Conservation (phyloP, 2,797 vertebrate species). For the Hippopotamyrus pictus region DNA sequence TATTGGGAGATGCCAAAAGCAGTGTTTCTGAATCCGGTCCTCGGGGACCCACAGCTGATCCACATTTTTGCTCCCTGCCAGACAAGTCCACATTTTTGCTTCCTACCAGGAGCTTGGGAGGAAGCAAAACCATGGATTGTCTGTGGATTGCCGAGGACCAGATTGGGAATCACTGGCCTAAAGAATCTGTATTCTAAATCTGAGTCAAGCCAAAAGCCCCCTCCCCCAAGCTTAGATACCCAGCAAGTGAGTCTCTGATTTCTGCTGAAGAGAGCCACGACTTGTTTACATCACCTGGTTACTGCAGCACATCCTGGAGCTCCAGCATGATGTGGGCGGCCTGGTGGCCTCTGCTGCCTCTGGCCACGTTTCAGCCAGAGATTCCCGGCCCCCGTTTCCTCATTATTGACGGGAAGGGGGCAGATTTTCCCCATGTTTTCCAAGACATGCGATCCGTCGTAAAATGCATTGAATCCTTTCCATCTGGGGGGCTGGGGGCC, state of each 20-base stretch:
- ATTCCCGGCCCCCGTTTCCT: slow-evolving; percentile 39
- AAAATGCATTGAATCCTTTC: slow-evolving; percentile 6
- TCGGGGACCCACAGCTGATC: neutral
- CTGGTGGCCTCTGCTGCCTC: neutral
- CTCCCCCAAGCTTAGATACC: neutral
- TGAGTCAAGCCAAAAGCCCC: neutral
- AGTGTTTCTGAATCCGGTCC: neutral
- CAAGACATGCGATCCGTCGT: slow-evolving; percentile 36
- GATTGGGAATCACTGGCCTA: neutral
- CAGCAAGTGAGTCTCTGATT: neutral
- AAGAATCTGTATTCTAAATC: neutral
- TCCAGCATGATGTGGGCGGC: neutral
- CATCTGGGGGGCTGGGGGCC: neutral
- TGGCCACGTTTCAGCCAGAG: slow-evolving; percentile 44
- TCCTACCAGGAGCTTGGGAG: neutral
- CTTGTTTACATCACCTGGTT: neutral
- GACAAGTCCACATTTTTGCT: neutral
- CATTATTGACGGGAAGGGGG: neutral
- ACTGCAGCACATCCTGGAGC: neutral
- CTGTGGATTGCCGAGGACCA: neutral
- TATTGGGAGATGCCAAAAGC: neutral
- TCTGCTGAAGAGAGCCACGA: neutral
- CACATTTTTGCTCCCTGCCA: neutral
- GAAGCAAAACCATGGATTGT: neutral
- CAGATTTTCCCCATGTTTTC: slow-evolving; percentile 26